phyloP scores from a whole-genome alignment of 2,113 vertebrate species.

The Pseudorasbora parva region DNA sequence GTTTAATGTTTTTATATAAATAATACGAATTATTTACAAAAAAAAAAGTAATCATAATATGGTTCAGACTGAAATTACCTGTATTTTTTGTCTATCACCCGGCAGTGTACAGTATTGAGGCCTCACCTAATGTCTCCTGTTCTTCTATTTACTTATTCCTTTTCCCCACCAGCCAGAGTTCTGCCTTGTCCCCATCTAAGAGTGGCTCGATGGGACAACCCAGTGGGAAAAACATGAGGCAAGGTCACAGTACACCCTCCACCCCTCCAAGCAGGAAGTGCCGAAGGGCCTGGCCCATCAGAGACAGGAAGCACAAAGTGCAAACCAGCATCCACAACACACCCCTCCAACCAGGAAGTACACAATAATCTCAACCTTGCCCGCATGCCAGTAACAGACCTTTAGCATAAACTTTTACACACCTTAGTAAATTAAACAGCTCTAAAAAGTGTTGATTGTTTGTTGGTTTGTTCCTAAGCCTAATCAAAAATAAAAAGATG shows the following conservation, averaged over 20 bases:
- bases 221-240: constrained; percentile 58
- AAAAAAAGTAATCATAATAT: no score
- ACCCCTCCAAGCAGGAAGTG: constrained; percentile 69
- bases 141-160: background rate
- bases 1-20: background rate
- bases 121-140: background rate
- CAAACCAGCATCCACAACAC: constrained; percentile 66
- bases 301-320: constrained; percentile 75
- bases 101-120: no score
- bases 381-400: constrained; percentile 37
- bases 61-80: background rate
- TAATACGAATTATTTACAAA: no score
- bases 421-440: background rate
- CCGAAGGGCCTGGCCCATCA: constrained; percentile 66
- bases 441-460: background rate
- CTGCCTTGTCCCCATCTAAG: constrained; percentile 37
- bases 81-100: no score
- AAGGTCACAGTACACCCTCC: constrained; percentile 69
- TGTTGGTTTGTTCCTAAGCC: no score
- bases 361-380: constrained; percentile 42
- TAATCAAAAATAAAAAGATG: background rate
- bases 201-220: constrained; percentile 55
- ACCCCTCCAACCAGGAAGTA: constrained; percentile 61
- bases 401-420: background rate
- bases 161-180: background rate